Evolutionary conservation across 1,140 invertebrate genomes (phyloP), one percentile per base, ranked within the genome.

Genomic region (Diuraphis noxia): DNA sequence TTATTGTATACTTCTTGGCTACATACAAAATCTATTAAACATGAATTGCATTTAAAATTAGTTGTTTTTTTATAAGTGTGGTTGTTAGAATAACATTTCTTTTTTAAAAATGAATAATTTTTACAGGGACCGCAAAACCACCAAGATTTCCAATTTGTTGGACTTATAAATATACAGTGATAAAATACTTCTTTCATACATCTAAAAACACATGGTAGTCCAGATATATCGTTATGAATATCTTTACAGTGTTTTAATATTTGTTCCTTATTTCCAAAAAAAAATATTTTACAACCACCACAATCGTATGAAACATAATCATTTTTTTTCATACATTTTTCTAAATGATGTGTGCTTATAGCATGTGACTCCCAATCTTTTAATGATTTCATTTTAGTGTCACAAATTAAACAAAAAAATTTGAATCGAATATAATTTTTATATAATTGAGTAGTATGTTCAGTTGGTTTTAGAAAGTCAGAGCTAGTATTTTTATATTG

Each of bases 281-380:
- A 91, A 49, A 91, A 34, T 38, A 25, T n/a, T 82, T 91, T 91
- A 81, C 89, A 91, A n/a, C 89, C 77, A 81, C 89, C 34, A 91
- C 89, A 91, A 52, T 38, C 34, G 8, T 91, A 91, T 82, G 89
- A 91, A n/a, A 82, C n/a, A 91, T 38, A 81, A 91, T 82, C 8
- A 49, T 91, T 82, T 36, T 46, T 79, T 1, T 17, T 38, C 34
- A 49, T n/a, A 38, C 89, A 91, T 52, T 91, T 82, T 30, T 43
- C n/a, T 38, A 91, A n/a, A 49, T 91, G 89, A 40, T 2, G 5
- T 49, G 34, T 8, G 82, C 40, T 81, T 52, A 91, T 40, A 81
- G 43, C 36, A 49, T 91, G 89, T n/a, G 23, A 49, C 43, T 91
- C 81, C 89, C 89, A 91, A 49, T 52, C 23, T 81, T 34, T 49